Base-by-base conservation (phyloP, 2,113 vertebrate species). In the Oncorhynchus clarkii region DNA sequence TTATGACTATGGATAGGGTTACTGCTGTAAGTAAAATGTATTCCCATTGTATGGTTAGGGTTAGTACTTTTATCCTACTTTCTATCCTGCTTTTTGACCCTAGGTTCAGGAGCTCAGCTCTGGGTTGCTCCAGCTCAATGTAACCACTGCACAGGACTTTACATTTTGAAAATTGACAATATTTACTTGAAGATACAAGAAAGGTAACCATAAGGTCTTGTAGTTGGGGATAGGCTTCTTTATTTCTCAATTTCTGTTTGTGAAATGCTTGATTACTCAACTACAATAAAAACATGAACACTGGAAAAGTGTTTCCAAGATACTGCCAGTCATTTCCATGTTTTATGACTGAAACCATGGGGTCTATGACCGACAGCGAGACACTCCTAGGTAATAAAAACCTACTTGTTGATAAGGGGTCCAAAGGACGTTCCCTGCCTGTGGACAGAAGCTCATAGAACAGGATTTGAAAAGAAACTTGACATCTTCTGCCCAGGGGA, bases 381-480 rank as follows among this genome's bases (percentile, higher is more conserved):
- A 70, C 81, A 84, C 87, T 79, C 85, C 85, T 78, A 62, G 59
- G 74, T 75, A 80, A 84, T 88, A 83, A 85, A 87, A 80, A 64
- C 67, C 48, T 22, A 45, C 45, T 51, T 18, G 74, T 60, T 79
- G 84, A 85, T 87, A 82, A 79, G 31, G 75, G 75, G 85, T 84
- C 75, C 78, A 85, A 88, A 87, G 83, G 78, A 67, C 78, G 29
- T 16, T 7, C 51, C 3, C 65, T 18, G n/a, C 34, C 69, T 24
- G 24, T 26, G 24, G 12, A 72, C 49, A 71, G 2, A 14, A 20
- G n/a, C n/a, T 8, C 57, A 20, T 16, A 51, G 34, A n/a, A 3
- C 71, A 34, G 24, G 29, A 66, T 67, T 73, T 65, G 22, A 62
- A 26, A 51, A 54, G 48, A 66, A 27, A 39, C 13, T 45, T 45